These are phyloP conservation scores for Vicugna pacos DNA, from an alignment of 2,113 vertebrate genomes.

Conservation along the genomic window DNA sequence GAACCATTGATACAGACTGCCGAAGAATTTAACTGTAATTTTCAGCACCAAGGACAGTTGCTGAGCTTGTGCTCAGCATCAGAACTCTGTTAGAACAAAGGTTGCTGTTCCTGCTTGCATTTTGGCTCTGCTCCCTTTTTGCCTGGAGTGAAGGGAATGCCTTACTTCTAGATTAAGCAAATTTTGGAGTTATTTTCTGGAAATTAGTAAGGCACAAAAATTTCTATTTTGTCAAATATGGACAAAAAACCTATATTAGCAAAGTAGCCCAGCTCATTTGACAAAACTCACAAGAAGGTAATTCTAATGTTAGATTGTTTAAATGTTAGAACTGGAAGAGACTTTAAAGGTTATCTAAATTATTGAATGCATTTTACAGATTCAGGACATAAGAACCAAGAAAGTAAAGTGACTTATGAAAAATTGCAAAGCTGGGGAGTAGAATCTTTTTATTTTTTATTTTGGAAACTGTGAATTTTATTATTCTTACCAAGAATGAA, in stretches of 20 bases:
- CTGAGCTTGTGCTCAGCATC: fast-evolving
- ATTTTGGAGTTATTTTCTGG: slow-evolving; percentile 15
- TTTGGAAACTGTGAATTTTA: background rate
- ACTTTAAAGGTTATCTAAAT: background rate
- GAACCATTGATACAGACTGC: background rate
- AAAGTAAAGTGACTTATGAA: slow-evolving; percentile 8
- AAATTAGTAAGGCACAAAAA: background rate
- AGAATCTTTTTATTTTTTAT: background rate
- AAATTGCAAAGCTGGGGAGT: background rate
- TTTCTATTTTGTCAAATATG: background rate
- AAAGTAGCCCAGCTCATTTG: background rate
- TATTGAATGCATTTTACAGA: background rate
- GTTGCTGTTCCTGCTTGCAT: background rate
- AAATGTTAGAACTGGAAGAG: background rate
- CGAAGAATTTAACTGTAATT: background rate
- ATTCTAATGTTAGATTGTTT: background rate
- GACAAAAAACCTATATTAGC: background rate
- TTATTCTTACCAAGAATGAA: background rate
- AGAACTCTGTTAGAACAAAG: background rate
- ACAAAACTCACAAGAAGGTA: background rate
- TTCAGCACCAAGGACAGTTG: slow-evolving; percentile 63
- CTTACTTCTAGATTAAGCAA: background rate
- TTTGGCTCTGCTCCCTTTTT: slow-evolving; percentile 7
- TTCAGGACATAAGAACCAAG: background rate
- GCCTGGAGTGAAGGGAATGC: background rate